Evolutionary conservation across 1,140 invertebrate genomes (phyloP).

Genomic region (Eumeta japonica): DNA sequence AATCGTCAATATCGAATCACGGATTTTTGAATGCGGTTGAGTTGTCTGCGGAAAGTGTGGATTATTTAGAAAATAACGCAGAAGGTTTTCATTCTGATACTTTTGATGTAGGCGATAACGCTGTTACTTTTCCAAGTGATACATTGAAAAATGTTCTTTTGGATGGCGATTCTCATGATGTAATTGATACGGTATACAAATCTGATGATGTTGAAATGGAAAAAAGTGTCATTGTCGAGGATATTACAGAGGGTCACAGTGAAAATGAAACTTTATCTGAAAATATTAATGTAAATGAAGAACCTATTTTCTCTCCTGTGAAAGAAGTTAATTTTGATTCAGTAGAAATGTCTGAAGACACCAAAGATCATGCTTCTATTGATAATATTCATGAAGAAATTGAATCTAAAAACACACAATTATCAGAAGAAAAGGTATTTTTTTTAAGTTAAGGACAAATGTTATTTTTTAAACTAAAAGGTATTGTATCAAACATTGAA

Average conservation of each 20-base stretch:
- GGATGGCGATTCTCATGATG: constrained; percentile 40
- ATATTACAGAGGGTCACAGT: constrained; percentile 2
- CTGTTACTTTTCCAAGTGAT: constrained; percentile 40
- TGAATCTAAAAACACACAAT: no score
- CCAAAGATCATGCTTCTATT: no score
- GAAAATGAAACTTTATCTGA: constrained; percentile 12
- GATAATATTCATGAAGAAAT: no score
- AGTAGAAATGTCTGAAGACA: no score
- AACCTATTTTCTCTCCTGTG: constrained; percentile 1
- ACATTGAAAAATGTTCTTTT: constrained; percentile 36
- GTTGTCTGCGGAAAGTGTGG: constrained; percentile 39
- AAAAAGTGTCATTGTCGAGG: constrained; percentile 2
- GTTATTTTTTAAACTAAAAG: no score
- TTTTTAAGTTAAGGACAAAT: no score
- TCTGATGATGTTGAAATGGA: constrained; percentile 40
- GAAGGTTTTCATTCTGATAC: constrained; percentile 37
- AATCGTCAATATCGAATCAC: constrained; percentile 45
- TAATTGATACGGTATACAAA: constrained; percentile 41
- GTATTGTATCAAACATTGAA: no score
- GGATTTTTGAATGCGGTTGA: constrained; percentile 47
- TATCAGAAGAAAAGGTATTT: no score
- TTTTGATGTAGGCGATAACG: constrained; percentile 48
- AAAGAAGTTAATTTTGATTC: constrained; percentile 2
- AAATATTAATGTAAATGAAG: neutral
- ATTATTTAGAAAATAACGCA: constrained; percentile 41